Percentiles rank a stretch among this genome's conserved stretches.
Evolutionary conservation across 2,797 vertebrate species (phyloP).

Genomic region (Acipenser ruthenus): DNA sequence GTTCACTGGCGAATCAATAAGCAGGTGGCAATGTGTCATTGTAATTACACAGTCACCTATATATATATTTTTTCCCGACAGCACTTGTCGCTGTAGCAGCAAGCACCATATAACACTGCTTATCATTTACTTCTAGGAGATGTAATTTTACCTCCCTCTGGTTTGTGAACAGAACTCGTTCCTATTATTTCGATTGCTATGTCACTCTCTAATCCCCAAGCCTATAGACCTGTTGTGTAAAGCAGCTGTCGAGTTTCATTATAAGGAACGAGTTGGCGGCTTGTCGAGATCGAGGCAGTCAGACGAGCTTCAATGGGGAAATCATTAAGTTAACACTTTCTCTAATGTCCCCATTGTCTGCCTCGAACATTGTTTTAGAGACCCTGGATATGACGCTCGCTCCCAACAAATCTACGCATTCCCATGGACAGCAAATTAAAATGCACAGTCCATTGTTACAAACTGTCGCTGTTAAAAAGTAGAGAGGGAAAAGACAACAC

Average conservation of each 20-base stretch:
- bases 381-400: conserved; percentile 61
- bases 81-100: background rate
- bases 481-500: too few relatives aligned
- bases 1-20: conserved; percentile 97
- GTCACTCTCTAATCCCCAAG: conserved; percentile 76
- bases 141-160: conserved; percentile 66
- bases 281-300: conserved; percentile 78
- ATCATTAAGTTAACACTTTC: conserved; percentile 93
- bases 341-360: conserved; percentile 80
- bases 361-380: conserved; percentile 67
- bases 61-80: conserved; percentile 7
- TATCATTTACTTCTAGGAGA: conserved; percentile 59
- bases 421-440: conserved; percentile 44
- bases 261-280: conserved; percentile 70
- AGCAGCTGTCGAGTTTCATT: conserved; percentile 81
- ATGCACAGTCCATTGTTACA: conserved; percentile 23
- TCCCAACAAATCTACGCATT: conserved; percentile 57
- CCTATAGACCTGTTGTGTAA: conserved; percentile 69
- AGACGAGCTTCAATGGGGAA: conserved; percentile 75
- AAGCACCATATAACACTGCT: conserved; percentile 36
- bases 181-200: conserved; percentile 65
- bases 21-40: conserved; percentile 94
- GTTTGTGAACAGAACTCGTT: conserved; percentile 65
- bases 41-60: conserved; percentile 81
- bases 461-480: background rate